These are phyloP conservation scores for Nephotettix cincticeps DNA, from an alignment of 1,140 invertebrate genomes.

Conservation along the genomic window DNA sequence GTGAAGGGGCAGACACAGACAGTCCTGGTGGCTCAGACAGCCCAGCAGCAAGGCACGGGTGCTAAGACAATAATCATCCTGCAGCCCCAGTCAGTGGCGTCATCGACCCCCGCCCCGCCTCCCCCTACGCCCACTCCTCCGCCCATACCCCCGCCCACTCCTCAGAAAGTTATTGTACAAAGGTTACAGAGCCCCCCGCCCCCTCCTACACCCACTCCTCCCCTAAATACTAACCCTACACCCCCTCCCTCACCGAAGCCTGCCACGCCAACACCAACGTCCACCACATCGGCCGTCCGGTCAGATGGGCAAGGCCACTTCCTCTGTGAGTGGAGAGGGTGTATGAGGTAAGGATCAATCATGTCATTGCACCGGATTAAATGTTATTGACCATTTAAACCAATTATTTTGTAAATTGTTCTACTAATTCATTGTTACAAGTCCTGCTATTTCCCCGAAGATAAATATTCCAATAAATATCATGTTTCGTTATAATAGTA, in stretches of 20 bases:
- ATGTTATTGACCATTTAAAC: too few species aligned
- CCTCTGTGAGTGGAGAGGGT: slow-evolving; percentile 91
- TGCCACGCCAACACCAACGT: slow-evolving; percentile 44
- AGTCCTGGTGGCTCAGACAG: slow-evolving; percentile 59
- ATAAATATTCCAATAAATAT: too few species aligned
- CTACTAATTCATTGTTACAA: too few species aligned
- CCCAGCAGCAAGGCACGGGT: slow-evolving; percentile 60
- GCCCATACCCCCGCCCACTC: slow-evolving; percentile 36
- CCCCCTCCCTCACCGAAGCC: slow-evolving; percentile 33
- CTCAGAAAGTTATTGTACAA: slow-evolving; percentile 62
- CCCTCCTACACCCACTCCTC: not conserved
- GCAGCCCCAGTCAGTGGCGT: slow-evolving; percentile 55
- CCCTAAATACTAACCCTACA: slow-evolving; percentile 3
- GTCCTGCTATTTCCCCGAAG: too few species aligned
- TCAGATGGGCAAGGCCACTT: slow-evolving; percentile 49
- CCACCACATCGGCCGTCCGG: slow-evolving; percentile 39
- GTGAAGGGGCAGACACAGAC: slow-evolving; percentile 59
- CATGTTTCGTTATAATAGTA: too few species aligned
- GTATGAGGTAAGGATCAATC: slow-evolving; percentile 64
- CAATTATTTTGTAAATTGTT: too few species aligned
- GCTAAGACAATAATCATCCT: slow-evolving; percentile 72
- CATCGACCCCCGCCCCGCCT: slow-evolving; percentile 41
- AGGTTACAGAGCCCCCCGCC: slow-evolving; percentile 41
- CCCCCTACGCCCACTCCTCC: not conserved
- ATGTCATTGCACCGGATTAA: too few species aligned